phyloP scores from a whole-genome alignment of 2,797 vertebrate genomes.

The Picus viridis region DNA sequence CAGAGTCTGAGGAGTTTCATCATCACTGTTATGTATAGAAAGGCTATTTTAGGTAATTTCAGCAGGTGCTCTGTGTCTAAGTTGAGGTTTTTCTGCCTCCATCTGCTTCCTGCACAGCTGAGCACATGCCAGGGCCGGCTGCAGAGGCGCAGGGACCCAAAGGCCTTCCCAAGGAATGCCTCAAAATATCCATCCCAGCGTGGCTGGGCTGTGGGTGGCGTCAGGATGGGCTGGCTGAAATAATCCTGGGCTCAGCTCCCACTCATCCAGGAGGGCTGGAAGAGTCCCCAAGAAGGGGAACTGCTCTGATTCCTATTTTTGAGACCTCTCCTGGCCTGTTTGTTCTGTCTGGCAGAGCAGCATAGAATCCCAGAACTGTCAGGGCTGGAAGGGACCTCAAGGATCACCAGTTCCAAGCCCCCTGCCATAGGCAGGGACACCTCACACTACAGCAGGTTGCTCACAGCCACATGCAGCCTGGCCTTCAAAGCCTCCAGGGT shows the following conservation, averaged over 20 bases:
- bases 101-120: conserved; percentile 55
- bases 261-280: background rate
- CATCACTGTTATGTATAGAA: background rate
- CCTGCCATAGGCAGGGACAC: too few relatives aligned
- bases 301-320: background rate
- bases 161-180: conserved; percentile 1
- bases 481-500: too few relatives aligned
- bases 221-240: background rate
- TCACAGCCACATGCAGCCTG: too few relatives aligned
- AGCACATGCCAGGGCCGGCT: background rate
- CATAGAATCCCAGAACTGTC: background rate
- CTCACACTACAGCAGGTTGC: too few relatives aligned
- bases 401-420: too few relatives aligned
- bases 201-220: background rate
- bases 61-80: conserved; percentile 24
- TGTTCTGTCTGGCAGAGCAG: background rate
- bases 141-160: background rate
- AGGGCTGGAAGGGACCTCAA: too few relatives aligned
- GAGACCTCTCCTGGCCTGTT: background rate
- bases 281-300: background rate
- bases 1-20: background rate
- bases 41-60: conserved; percentile 16
- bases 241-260: background rate
- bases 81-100: conserved; percentile 32
- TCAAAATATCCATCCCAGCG: background rate